Evolutionary conservation across 35 echinoderm and acorn worm species (phyloP), one percentile per base, ranked within the genome.

Genomic region (Chiridota heheva): DNA sequence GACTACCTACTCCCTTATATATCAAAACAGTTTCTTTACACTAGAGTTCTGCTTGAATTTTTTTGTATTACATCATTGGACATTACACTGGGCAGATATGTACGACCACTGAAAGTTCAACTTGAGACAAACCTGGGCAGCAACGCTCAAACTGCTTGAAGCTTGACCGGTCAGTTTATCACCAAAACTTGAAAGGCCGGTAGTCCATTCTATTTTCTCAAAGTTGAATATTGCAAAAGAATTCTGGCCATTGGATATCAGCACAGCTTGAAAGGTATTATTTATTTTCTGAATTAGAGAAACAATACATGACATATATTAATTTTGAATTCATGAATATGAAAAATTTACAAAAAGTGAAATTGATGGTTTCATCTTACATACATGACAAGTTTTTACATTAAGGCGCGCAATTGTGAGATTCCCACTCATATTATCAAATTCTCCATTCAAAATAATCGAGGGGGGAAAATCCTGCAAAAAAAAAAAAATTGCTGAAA

Each of bases 221-320:
- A 90, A 96, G 61, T 96, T 96, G 71, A 96, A 96, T 24, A 96
- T 86, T 27, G 88, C 81, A 57, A 96, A 96, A 1, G 92, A 96
- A 56, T 90, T 70, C 7, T 63, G 37, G 18, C 92, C 87, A 45
- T 96, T 78, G 29, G 92, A 86, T 20, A 90, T 72, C 12, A 96
- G 84, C 7, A 90, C 87, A 44, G 92, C 87, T 62, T 96, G 92
- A 35, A 96, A 96, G 41, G 92, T 96, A 70, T 96, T 96, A 67
- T 63, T 72, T 25, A 82, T 57, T 69, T 33, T 49, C 61, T 67
- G 42, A 35, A 70, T 60, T 45, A 15, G 17, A 49, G 55, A 2
- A 36, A 18, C 20, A 27, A 61, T 29, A 18, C 16, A 73, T 16
- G 26, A 33, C 17, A 33, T 15, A n/a, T 49, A 46, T 1, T 44